Evolutionary conservation across 2,113 vertebrate genomes (phyloP), one percentile per base, ranked within the genome.

Genomic region (Tragelaphus imberbis): DNA sequence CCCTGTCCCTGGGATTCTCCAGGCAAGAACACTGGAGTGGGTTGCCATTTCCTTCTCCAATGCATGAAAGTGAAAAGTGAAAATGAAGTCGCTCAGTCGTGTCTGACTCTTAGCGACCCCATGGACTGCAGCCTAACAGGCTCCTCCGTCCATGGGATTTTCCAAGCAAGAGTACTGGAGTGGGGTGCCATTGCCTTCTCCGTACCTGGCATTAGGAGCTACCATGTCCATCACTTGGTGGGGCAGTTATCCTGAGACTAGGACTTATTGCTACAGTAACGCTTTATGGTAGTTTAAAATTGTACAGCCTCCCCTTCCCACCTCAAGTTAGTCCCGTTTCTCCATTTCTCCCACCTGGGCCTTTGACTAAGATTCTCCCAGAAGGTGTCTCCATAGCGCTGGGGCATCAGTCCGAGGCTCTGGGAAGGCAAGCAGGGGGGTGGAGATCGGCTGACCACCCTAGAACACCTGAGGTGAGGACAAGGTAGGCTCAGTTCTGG

Each of bases 301-400:
- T 88, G 10, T 81, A 87, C 14, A 92, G 51, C 25, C 7, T 97
- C 27, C 55, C 27, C 40, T 59, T 59, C 92, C 84, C 16, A 75
- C 71, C 16, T 28, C 14, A 25, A 79, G 21, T 68, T 90, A 65
- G 53, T 84, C 25, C n/a, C 56, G 28, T 88, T 94, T 84, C 30
- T 88, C 21, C 65, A 59, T 84, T 49, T 61, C 68, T 90, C 97
- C 80, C 21, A 98, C 98, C 92, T 97, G 88, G 97, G 77, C 36
- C 90, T 97, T 88, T 89, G 96, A 91, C 84, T 92, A 36, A 97
- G 94, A 49, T 92, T 97, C 49, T 98, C 87, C 97, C 98, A 98
- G 81, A 97, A 98, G 85, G 44, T 15, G 44, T 94, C 95, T 95
- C 97, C 90, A 47, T 97, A 98, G 87, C 0, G 15, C 59, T 96